phyloP scores from a whole-genome alignment of 2,113 vertebrate species.

The Pomatorhinus ruficollis region DNA sequence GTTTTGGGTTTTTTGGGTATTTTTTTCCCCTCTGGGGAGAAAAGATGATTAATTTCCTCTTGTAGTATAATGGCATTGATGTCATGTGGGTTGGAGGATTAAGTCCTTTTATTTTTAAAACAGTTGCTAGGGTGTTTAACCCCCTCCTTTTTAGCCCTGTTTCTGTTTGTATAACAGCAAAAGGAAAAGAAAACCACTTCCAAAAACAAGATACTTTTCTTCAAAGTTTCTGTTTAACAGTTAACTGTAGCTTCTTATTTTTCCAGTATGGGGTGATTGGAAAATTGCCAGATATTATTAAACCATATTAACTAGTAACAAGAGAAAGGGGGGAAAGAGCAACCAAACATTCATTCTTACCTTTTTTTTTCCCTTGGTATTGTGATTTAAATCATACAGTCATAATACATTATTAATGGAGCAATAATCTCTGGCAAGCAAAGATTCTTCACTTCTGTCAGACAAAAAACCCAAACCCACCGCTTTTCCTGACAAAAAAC shows the following conservation, averaged over 20 bases:
- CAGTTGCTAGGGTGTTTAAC: constrained; percentile 8
- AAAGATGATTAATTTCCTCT: constrained; percentile 48
- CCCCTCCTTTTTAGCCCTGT: not conserved
- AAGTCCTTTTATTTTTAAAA: constrained; percentile 43
- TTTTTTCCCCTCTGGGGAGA: not conserved
- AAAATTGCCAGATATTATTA: not conserved
- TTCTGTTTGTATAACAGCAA: not conserved
- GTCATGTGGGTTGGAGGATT: constrained; percentile 33
- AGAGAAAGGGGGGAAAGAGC: not conserved
- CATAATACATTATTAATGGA: not conserved
- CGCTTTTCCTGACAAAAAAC: constrained; percentile 21
- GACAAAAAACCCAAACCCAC: not conserved
- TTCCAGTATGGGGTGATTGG: not conserved
- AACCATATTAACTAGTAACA: not conserved
- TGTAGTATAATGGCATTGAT: constrained; percentile 27
- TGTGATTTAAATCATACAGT: not conserved
- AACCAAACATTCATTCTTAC: not conserved
- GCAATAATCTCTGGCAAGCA: constrained; percentile 7
- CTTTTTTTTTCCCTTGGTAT: not conserved
- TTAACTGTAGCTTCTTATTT: not conserved
- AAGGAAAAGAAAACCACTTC: not conserved
- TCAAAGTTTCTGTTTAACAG: not conserved
- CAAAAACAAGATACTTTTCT: not conserved
- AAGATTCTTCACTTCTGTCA: not conserved
- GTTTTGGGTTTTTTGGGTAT: not conserved